Evolutionary conservation across 1,140 invertebrate species (phyloP).

Genomic region (Batillaria attramentaria): DNA sequence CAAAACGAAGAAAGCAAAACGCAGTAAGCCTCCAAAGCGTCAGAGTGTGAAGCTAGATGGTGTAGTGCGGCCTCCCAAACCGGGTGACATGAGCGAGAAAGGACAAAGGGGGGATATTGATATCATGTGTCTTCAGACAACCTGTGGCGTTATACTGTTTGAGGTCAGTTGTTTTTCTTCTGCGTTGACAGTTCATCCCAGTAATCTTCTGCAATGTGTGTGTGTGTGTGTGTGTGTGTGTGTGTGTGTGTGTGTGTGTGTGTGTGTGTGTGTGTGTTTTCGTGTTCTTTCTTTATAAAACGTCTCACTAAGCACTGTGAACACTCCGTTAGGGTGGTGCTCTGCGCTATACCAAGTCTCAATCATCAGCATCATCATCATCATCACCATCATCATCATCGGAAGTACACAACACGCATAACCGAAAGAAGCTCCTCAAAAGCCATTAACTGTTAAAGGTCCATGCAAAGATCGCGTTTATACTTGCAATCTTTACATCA

Average conservation of each 20-base stretch:
- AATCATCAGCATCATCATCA: no score
- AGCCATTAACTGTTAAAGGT: no score
- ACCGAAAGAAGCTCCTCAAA: neutral
- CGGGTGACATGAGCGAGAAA: neutral
- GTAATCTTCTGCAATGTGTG: neutral
- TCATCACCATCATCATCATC: neutral
- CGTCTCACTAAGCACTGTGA: no score
- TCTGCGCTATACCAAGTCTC: neutral
- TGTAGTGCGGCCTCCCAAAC: neutral
- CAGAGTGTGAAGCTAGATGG: neutral
- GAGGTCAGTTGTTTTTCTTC: slow-evolving; percentile 19
- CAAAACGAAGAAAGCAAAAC: neutral
- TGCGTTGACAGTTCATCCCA: no score
- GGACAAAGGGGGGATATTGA: slow-evolving; percentile 19
- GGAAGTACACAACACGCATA: neutral
- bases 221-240: neutral
- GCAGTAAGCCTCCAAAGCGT: neutral
- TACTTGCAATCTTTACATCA: no score
- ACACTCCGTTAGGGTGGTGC: no score
- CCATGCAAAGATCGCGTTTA: no score
- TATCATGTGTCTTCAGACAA: neutral
- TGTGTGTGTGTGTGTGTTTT: no score
- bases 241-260: neutral
- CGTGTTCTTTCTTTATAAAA: no score
- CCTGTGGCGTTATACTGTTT: slow-evolving; percentile 16